These are phyloP conservation scores for Rugalucina vietnamica DNA, from an alignment of 2,888 invertebrate genomes.

Conservation along the genomic window DNA sequence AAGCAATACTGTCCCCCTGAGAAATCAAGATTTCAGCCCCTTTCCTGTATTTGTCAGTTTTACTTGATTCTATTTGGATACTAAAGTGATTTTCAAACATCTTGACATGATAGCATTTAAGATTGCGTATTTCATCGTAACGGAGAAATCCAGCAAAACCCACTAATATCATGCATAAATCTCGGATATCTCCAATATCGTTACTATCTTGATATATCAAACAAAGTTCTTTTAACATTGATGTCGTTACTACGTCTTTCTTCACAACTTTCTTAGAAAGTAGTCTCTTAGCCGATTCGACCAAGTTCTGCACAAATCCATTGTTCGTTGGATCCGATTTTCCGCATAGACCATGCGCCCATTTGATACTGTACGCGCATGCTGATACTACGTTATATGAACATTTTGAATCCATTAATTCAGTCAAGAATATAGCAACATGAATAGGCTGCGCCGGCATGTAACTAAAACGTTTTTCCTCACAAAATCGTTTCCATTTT, in stretches of 20 bases:
- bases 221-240: constrained; percentile 40
- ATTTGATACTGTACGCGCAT: constrained; percentile 36
- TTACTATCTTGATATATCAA: background rate
- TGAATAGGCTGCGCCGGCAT: constrained; percentile 42
- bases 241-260: constrained; percentile 41
- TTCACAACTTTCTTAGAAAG: constrained; percentile 26
- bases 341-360: constrained; percentile 40
- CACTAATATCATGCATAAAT: constrained; percentile 48
- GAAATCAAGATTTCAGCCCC: constrained; percentile 46
- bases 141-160: constrained; percentile 38
- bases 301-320: constrained; percentile 44
- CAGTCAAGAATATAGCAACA: constrained; percentile 35
- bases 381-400: constrained; percentile 36
- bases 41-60: constrained; percentile 53
- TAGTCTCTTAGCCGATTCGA: constrained; percentile 43
- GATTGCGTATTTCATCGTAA: constrained; percentile 17
- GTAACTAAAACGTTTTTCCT: background rate
- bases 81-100: constrained; percentile 37
- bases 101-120: constrained; percentile 28
- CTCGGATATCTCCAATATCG: constrained; percentile 40
- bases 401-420: constrained; percentile 30
- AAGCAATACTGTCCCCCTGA: constrained; percentile 50
- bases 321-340: constrained; percentile 45
- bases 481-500: constrained; percentile 45
- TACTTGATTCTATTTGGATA: constrained; percentile 46